Evolutionary conservation across 2,888 invertebrate genomes (phyloP).

Genomic region (Blomia tropicalis): DNA sequence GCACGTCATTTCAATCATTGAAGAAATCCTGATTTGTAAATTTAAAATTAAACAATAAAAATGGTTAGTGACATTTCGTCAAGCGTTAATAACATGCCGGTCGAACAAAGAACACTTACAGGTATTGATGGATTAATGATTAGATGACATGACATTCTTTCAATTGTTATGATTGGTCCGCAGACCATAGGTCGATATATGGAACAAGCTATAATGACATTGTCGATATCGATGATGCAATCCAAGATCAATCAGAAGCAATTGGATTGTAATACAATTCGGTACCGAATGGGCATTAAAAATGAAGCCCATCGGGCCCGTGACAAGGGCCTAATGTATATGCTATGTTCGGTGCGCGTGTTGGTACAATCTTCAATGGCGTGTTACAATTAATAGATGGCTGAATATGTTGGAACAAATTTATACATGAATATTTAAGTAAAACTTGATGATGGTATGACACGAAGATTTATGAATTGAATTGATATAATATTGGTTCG

Average conservation of each 20-base stretch:
- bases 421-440: neutral
- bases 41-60: too few relatives aligned
- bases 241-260: too few relatives aligned
- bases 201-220: neutral
- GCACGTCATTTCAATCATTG: conserved; percentile 9
- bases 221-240: neutral
- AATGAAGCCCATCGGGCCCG: neutral
- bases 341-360: too few relatives aligned
- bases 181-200: neutral
- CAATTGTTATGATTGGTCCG: neutral
- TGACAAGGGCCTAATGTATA: neutral
- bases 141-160: neutral
- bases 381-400: neutral
- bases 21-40: too few relatives aligned
- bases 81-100: too few relatives aligned
- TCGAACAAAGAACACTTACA: neutral
- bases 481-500: too few relatives aligned
- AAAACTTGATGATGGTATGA: neutral
- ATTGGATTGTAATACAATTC: neutral
- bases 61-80: too few relatives aligned
- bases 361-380: neutral
- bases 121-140: neutral
- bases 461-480: too few relatives aligned
- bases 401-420: too few relatives aligned
- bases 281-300: neutral